A percentile compares a stretch with the other conserved stretches of the same genome.
phyloP scores from a whole-genome alignment of 2,888 invertebrate genomes.

The Steinernema carpocapsae region DNA sequence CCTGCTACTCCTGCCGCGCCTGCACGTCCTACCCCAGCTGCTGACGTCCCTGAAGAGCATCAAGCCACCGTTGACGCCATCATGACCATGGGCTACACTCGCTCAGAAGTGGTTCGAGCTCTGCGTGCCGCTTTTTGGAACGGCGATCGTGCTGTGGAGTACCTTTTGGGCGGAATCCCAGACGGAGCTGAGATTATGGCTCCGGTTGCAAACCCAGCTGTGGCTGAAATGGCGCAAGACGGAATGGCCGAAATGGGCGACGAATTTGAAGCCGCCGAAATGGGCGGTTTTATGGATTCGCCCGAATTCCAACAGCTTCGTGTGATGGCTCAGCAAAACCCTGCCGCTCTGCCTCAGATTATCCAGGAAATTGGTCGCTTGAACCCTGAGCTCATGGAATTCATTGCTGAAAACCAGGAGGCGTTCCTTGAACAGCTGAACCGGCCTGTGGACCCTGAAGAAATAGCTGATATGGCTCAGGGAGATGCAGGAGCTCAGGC shows the following conservation, averaged over 20 bases:
- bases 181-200: slow-evolving; percentile 37
- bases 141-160: slow-evolving; percentile 96
- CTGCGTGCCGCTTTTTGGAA: slow-evolving; percentile 94
- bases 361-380: slow-evolving; percentile 94
- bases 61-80: slow-evolving; percentile 72
- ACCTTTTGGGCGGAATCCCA: slow-evolving; percentile 74
- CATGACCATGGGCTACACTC: slow-evolving; percentile 92
- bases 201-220: no score
- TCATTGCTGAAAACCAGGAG: slow-evolving; percentile 74
- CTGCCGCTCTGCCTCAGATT: slow-evolving; percentile 83
- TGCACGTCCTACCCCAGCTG: neutral
- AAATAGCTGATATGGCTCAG: slow-evolving; percentile 23
- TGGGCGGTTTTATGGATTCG: slow-evolving; percentile 83
- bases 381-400: slow-evolving; percentile 82
- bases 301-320: slow-evolving; percentile 98
- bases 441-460: slow-evolving; percentile 66
- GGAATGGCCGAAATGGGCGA: slow-evolving; percentile 1
- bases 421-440: slow-evolving; percentile 95
- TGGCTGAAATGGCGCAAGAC: slow-evolving; percentile 2
- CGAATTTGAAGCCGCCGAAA: slow-evolving; percentile 75
- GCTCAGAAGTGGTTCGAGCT: slow-evolving; percentile 75
- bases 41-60: slow-evolving; percentile 54
- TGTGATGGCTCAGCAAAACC: slow-evolving; percentile 82
- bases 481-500: neutral
- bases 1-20: neutral